Percentiles rank a stretch among this genome's conserved stretches.
Evolutionary conservation across 92 coral and sea anemone genomes (phyloP).

Genomic region (Epizoanthus illoricatus): DNA sequence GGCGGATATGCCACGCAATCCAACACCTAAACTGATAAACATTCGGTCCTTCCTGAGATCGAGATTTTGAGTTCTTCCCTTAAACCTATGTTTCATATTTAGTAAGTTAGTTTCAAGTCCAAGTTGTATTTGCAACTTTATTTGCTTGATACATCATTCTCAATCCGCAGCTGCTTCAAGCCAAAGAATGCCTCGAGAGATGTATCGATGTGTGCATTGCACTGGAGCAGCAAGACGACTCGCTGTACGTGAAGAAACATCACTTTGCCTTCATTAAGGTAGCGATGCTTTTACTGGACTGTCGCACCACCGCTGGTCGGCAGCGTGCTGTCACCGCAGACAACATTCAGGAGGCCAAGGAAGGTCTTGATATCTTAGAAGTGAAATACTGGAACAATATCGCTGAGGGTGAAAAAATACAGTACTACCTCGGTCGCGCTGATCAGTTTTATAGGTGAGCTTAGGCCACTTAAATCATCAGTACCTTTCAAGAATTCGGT

Average conservation of each 20-base stretch:
- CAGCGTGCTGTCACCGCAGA: slow-evolving; percentile 51
- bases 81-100: not conserved
- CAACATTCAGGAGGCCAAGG: slow-evolving; percentile 51
- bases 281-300: slow-evolving; percentile 66
- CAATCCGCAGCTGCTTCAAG: slow-evolving; percentile 9
- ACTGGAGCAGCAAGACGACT: slow-evolving; percentile 41
- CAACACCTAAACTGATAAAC: no score
- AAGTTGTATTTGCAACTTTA: not conserved
- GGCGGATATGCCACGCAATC: no score
- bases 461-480: no score
- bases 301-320: slow-evolving; percentile 74
- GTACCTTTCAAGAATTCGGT: no score
- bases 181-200: slow-evolving; percentile 49
- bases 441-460: slow-evolving; percentile 56
- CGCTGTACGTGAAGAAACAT: slow-evolving; percentile 68
- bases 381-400: slow-evolving; percentile 54
- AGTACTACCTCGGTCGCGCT: slow-evolving; percentile 55
- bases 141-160: not conserved
- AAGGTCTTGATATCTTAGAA: slow-evolving; percentile 48
- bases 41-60: no score
- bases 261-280: slow-evolving; percentile 74
- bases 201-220: slow-evolving; percentile 56
- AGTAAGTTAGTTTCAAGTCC: not conserved
- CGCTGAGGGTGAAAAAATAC: slow-evolving; percentile 47
- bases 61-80: no score